Evolutionary conservation across 1,140 invertebrate species (phyloP).

Genomic region (Daktulosphaira vitifoliae): DNA sequence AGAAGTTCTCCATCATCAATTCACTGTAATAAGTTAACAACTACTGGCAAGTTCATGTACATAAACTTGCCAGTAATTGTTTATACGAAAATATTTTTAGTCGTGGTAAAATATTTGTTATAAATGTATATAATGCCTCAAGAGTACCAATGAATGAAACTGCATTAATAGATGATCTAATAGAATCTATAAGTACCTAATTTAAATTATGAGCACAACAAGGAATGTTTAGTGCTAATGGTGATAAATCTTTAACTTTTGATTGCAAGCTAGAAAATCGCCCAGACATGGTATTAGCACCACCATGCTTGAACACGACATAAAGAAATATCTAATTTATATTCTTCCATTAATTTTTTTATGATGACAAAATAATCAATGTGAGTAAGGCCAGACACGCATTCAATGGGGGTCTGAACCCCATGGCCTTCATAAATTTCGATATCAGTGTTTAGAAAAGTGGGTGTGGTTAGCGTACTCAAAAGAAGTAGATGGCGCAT

Average conservation of each 20-base stretch:
- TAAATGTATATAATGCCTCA: no score
- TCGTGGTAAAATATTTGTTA: conserved; percentile 6
- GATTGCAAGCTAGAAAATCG: background rate
- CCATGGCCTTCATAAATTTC: no score
- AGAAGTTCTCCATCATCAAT: background rate
- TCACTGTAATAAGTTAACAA: background rate
- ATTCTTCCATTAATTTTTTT: conserved; percentile 4
- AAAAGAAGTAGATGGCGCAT: no score
- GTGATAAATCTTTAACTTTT: no score
- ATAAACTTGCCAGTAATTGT: background rate
- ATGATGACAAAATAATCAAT: conserved; percentile 5
- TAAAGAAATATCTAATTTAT: conserved; percentile 14
- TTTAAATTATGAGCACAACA: conserved; percentile 24
- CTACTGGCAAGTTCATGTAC: background rate
- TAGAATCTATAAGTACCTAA: no score
- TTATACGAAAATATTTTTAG: conserved; percentile 2
- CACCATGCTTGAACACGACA: conserved; percentile 23
- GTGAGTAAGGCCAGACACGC: no score
- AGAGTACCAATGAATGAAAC: no score
- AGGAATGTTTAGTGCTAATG: conserved; percentile 1
- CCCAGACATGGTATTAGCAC: conserved; percentile 13
- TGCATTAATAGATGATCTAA: no score
- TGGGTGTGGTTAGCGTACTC: no score
- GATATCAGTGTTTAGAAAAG: no score
- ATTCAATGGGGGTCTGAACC: no score